Base-by-base conservation (phyloP, 2,797 vertebrate species). In the Acestrorhynchus altus region DNA sequence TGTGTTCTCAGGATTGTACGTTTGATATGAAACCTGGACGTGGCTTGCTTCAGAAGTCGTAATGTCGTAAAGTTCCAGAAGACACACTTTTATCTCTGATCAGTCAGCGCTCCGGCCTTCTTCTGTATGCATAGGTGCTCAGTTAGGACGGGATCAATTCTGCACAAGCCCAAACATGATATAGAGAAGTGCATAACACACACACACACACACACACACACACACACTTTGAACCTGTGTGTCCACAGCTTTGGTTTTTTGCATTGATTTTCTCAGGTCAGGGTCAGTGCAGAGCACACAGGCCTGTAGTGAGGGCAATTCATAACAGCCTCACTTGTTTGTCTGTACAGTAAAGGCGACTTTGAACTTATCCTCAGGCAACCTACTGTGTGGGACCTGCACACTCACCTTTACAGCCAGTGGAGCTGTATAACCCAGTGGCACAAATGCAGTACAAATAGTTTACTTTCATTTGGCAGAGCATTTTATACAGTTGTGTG, bases 181-280 rank as follows among this genome's bases (percentile, higher is more conserved):
- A 9, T 35, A 15, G n/a, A 52, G 18, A 2, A 52, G n/a, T 9
- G 18, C 20, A 2, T 35, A 35, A 35, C 31, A 35, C 31, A 35
- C 31, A 35, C 31, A 35, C 31, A 35, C 31, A 35, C 31, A 35
- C 31, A 35, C 31, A 35, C 31, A 35, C 31, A 35, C 31, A 35
- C 31, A 35, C 31, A 2, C 6, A 35, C 31, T 75, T 75, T 80
- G 66, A 11, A 57, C 72, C 26, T 64, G n/a, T 52, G 15, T 63
- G n/a, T 24, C 31, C 56, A 31, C 61, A 7, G 26, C 15, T 35
- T n/a, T n/a, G n/a, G n/a, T n/a, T n/a, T n/a, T 67, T 63, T 63
- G 56, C 31, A 22, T 59, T 49, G 20, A 51, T 66, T 56, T 22
- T 65, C 49, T 61, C 56, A 24, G 56, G 56, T 63, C 20, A 56